phyloP scores from a whole-genome alignment of 2,888 invertebrate genomes.

The Phlogophora meticulosa region DNA sequence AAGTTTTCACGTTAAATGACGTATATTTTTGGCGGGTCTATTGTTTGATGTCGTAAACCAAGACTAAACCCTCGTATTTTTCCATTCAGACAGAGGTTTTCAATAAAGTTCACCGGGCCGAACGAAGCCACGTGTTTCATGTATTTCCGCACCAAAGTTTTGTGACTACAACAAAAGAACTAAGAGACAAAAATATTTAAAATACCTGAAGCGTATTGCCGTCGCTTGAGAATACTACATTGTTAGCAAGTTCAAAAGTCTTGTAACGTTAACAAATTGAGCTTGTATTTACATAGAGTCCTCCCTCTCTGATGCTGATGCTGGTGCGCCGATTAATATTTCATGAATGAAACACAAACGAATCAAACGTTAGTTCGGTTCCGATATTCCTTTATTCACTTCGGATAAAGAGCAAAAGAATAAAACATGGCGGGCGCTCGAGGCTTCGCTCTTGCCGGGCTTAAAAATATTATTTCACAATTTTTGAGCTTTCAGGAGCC shows the following conservation, averaged over 20 bases:
- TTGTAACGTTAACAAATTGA: conserved; percentile 42
- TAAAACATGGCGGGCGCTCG: conserved; percentile 67
- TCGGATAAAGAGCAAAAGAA: conserved; percentile 66
- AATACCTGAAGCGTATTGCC: conserved; percentile 12
- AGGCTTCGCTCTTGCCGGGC: conserved; percentile 51
- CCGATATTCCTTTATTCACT: conserved; percentile 75
- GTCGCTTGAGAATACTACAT: conserved; percentile 19
- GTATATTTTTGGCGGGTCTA: conserved; percentile 43
- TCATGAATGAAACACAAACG: conserved; percentile 77
- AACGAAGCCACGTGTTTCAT: conserved; percentile 53
- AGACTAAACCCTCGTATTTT: conserved; percentile 59
- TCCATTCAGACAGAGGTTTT: conserved; percentile 71
- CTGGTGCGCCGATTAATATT: conserved; percentile 73
- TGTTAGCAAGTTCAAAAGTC: conserved; percentile 35
- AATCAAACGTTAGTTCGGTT: conserved; percentile 73
- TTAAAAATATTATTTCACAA: conserved; percentile 61
- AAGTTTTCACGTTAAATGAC: conserved; percentile 40
- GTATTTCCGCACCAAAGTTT: conserved; percentile 50
- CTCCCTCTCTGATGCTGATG: conserved; percentile 51
- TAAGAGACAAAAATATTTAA: conserved; percentile 26
- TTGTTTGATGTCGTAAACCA: conserved; percentile 67
- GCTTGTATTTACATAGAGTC: conserved; percentile 64
- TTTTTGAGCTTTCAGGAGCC: conserved; percentile 28
- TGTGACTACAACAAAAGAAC: conserved; percentile 39
- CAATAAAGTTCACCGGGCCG: conserved; percentile 69